These are phyloP conservation scores for Tubulanus polymorphus DNA, from an alignment of 2,888 invertebrate genomes.

Conservation along the genomic window DNA sequence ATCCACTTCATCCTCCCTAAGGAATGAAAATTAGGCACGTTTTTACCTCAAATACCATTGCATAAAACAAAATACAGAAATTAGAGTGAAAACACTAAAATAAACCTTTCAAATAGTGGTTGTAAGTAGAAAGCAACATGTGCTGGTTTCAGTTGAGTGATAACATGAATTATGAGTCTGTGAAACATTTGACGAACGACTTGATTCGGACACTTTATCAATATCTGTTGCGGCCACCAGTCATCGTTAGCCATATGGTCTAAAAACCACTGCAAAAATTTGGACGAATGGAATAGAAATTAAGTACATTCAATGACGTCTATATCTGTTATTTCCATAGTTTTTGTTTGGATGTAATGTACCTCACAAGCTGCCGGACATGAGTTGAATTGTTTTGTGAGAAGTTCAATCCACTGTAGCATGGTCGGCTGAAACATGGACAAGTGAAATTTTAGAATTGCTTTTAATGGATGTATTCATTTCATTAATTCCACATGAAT, in stretches of 20 bases:
- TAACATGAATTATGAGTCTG: constrained; percentile 88
- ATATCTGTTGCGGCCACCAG: constrained; percentile 93
- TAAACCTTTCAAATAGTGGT: constrained; percentile 38
- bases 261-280: constrained; percentile 77
- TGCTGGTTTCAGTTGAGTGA: constrained; percentile 72
- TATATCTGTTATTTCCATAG: too few species aligned
- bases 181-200: constrained; percentile 90
- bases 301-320: too few species aligned
- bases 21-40: constrained; percentile 9
- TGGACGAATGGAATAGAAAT: too few species aligned
- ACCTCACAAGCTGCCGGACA: constrained; percentile 63
- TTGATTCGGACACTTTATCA: constrained; percentile 94
- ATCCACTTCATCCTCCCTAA: constrained; percentile 35
- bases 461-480: too few species aligned
- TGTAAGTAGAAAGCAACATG: constrained; percentile 66
- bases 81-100: too few species aligned
- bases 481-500: too few species aligned
- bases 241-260: constrained; percentile 89
- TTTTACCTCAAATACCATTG: too few species aligned
- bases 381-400: constrained; percentile 91
- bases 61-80: too few species aligned
- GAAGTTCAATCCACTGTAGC: constrained; percentile 92
- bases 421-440: constrained; percentile 72
- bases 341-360: constrained; percentile 10
- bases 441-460: too few species aligned